Evolutionary conservation across 2,113 vertebrate species (phyloP).

Genomic region (Sturnus vulgaris): DNA sequence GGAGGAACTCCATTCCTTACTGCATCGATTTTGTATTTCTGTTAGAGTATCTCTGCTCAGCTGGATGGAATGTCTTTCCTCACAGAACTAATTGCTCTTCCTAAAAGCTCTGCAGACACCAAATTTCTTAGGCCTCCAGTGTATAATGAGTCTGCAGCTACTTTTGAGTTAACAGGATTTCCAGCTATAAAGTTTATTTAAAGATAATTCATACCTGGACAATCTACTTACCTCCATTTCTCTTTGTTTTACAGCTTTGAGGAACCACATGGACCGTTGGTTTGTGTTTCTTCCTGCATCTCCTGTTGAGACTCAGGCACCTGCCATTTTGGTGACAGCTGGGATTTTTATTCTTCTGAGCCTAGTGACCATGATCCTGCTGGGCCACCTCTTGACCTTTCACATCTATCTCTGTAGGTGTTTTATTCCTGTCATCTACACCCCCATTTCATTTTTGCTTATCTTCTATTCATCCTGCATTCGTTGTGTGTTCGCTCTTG

Average conservation of each 20-base stretch:
- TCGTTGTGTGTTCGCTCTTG: rapidly evolving
- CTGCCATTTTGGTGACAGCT: constrained; percentile 82
- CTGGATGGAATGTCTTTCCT: background rate
- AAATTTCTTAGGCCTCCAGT: background rate
- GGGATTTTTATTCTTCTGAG: constrained; percentile 83
- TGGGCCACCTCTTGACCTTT: constrained; percentile 89
- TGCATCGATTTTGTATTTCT: background rate
- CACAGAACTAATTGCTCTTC: background rate
- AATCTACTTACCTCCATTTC: background rate
- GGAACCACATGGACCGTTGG: constrained; percentile 86
- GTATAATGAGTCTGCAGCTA: background rate
- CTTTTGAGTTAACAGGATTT: background rate
- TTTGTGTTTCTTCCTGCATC: constrained; percentile 88
- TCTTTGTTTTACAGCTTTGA: constrained; percentile 68
- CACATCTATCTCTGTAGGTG: constrained; percentile 94
- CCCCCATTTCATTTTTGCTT: background rate
- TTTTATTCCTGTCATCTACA: background rate
- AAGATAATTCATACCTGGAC: background rate
- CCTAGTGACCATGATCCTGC: constrained; percentile 80
- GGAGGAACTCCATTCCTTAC: background rate
- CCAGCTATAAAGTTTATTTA: background rate
- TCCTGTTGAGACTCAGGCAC: constrained; percentile 78
- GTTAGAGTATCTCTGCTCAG: background rate
- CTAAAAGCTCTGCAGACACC: background rate
- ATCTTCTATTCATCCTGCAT: background rate